These are phyloP conservation scores for Drosophila orena DNA, from an alignment of 1,140 invertebrate species.

Conservation along the genomic window DNA sequence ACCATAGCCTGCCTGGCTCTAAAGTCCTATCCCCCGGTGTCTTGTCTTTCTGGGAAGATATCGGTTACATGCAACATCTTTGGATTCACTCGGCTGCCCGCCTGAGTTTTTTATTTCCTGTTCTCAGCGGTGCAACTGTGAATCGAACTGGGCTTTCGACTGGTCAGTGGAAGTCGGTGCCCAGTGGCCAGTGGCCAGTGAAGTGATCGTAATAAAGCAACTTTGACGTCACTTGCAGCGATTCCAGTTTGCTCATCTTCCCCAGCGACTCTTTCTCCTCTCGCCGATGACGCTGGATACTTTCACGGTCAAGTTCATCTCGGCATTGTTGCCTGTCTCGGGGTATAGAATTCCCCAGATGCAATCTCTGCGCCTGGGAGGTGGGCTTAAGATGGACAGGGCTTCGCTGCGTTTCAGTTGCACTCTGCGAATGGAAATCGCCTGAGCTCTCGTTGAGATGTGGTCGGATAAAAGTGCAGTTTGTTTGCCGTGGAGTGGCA, in stretches of 20 bases:
- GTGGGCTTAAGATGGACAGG: slow-evolving; percentile 29
- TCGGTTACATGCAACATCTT: slow-evolving; percentile 30
- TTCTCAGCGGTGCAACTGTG: slow-evolving; percentile 66
- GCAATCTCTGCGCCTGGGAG: slow-evolving; percentile 30
- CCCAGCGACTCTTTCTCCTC: slow-evolving; percentile 17
- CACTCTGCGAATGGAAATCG: slow-evolving; percentile 49
- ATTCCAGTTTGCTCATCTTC: slow-evolving; percentile 51
- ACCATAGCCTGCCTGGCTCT: not conserved
- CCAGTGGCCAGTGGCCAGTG: slow-evolving; percentile 19
- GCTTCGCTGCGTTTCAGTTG: slow-evolving; percentile 46
- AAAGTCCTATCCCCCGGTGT: slow-evolving; percentile 2
- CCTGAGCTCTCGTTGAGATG: slow-evolving; percentile 46
- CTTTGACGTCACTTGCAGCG: slow-evolving; percentile 74
- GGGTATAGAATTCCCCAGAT: slow-evolving; percentile 61
- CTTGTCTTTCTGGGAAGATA: slow-evolving; percentile 26
- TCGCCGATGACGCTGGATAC: slow-evolving; percentile 52
- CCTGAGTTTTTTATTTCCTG: slow-evolving; percentile 65
- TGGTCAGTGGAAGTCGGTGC: slow-evolving; percentile 8
- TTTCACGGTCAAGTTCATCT: slow-evolving; percentile 84
- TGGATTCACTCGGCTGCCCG: slow-evolving; percentile 32
- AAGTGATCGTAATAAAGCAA: slow-evolving; percentile 62
- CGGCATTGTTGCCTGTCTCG: slow-evolving; percentile 32
- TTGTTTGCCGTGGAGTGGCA: slow-evolving; percentile 50
- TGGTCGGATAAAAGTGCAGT: slow-evolving; percentile 50
- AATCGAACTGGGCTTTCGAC: slow-evolving; percentile 54